Percentiles rank a stretch among this genome's conserved stretches.
Evolutionary conservation across 2,888 invertebrate species (phyloP).

Genomic region (Nesidiocoris tenuis): DNA sequence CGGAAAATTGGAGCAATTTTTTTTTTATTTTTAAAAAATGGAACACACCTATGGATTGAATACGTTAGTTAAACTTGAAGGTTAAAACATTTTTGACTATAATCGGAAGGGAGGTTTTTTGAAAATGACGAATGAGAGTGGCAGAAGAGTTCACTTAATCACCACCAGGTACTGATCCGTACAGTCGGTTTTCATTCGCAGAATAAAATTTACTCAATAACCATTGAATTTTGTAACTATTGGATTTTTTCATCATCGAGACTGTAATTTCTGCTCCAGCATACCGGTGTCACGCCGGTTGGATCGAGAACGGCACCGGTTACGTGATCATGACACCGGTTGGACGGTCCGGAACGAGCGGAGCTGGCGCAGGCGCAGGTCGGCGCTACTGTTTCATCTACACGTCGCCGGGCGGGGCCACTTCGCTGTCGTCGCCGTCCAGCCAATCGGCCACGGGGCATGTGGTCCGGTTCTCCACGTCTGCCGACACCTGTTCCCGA

Average conservation of each 20-base stretch:
- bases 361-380: conserved; percentile 52
- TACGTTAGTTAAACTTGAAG: too few species aligned
- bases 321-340: conserved; percentile 80
- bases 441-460: conserved; percentile 52
- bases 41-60: too few species aligned
- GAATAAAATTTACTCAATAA: too few species aligned
- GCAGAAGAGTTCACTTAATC: too few species aligned
- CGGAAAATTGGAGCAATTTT: background rate
- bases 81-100: too few species aligned
- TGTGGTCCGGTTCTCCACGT: conserved; percentile 60
- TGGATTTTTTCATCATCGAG: too few species aligned
- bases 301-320: conserved; percentile 83
- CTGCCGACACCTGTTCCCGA: conserved; percentile 66
- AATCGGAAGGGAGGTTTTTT: too few species aligned
- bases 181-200: too few species aligned
- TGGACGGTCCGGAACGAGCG: conserved; percentile 65
- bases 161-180: too few species aligned
- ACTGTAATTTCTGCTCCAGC: conserved; percentile 58
- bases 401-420: conserved; percentile 53
- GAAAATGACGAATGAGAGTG: too few species aligned
- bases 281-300: conserved; percentile 85
- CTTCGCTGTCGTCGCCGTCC: conserved; percentile 26
- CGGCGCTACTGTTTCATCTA: conserved; percentile 76
- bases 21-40: too few species aligned
- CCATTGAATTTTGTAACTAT: too few species aligned